Percentiles rank a stretch among this genome's conserved stretches.
phyloP scores from a whole-genome alignment of 2,888 invertebrate species.

The Hirtodrosophila histrioides region DNA sequence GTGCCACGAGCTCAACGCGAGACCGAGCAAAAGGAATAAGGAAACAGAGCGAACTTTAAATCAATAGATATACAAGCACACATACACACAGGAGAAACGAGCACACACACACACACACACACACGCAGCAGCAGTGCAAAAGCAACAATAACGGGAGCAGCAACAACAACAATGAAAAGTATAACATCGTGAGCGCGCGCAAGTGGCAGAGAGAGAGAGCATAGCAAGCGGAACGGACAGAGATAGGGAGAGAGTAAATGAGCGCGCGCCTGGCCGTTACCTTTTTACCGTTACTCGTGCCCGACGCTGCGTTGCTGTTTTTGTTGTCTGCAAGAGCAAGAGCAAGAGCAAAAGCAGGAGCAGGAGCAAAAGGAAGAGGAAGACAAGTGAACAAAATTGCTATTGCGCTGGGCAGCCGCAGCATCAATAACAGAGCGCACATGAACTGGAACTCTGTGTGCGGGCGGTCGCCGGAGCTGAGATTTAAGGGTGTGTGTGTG shows the following conservation, averaged over 20 bases:
- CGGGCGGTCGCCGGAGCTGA: slow-evolving; percentile 26
- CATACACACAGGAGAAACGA: slow-evolving; percentile 10
- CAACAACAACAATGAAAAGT: slow-evolving; percentile 47
- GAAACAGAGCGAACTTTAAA: slow-evolving; percentile 70
- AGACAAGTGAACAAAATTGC: slow-evolving; percentile 75
- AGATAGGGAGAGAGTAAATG: slow-evolving; percentile 13
- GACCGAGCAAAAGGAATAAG: slow-evolving; percentile 55
- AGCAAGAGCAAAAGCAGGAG: background rate
- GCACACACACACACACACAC: slow-evolving; percentile 8
- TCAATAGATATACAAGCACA: slow-evolving; percentile 64
- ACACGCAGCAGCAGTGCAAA: slow-evolving; percentile 41
- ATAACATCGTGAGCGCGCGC: slow-evolving; percentile 48
- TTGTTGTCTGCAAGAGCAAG: slow-evolving; percentile 29
- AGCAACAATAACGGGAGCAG: slow-evolving; percentile 55
- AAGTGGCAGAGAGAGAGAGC: slow-evolving; percentile 35
- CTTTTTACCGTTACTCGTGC: slow-evolving; percentile 45
- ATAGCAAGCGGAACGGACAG: slow-evolving; percentile 1
- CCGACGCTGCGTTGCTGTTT: slow-evolving; percentile 27
- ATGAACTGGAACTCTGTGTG: slow-evolving; percentile 25
- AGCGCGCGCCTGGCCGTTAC: slow-evolving; percentile 41
- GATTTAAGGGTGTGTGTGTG: slow-evolving; percentile 51
- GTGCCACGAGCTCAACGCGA: slow-evolving; percentile 47
- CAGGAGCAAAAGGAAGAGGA: slow-evolving; percentile 55
- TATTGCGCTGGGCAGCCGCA: slow-evolving; percentile 73
- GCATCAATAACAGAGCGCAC: slow-evolving; percentile 61